phyloP scores from a whole-genome alignment of 2,797 vertebrate genomes.

The Lepilemur ruficaudatus region DNA sequence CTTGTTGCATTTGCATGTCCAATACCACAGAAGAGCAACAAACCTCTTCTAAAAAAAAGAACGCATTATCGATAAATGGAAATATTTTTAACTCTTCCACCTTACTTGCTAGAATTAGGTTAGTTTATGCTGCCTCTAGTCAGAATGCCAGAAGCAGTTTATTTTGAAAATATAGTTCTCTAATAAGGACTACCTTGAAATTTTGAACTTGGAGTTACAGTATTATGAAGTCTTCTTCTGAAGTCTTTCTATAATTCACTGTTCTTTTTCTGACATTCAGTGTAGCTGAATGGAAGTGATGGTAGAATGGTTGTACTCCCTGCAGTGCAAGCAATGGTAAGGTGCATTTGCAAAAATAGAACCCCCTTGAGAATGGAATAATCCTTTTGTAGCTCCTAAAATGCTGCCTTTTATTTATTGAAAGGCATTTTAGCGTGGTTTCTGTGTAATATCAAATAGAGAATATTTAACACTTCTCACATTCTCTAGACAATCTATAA shows the following conservation, averaged over 20 bases:
- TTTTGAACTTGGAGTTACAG: background rate
- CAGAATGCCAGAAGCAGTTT: background rate
- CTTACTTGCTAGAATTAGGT: background rate
- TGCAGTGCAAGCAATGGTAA: background rate
- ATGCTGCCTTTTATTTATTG: no score
- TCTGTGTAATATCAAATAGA: no score
- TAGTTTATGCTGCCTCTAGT: background rate
- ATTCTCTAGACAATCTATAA: no score
- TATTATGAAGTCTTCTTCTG: background rate
- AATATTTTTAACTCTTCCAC: background rate
- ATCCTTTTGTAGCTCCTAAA: background rate
- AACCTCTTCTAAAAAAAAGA: background rate
- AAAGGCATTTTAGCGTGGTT: no score
- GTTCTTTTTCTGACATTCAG: background rate
- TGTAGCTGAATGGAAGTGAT: background rate
- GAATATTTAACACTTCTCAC: no score
- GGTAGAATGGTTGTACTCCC: background rate
- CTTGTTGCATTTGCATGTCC: background rate
- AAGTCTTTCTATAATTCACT: background rate
- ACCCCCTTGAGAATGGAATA: background rate
- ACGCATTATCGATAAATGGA: background rate
- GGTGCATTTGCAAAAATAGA: background rate
- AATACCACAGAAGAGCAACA: background rate
- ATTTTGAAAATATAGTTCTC: background rate
- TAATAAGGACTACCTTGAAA: background rate